Conservation (phyloP, 2,888 invertebrate species). For the Cantharis rustica region DNA sequence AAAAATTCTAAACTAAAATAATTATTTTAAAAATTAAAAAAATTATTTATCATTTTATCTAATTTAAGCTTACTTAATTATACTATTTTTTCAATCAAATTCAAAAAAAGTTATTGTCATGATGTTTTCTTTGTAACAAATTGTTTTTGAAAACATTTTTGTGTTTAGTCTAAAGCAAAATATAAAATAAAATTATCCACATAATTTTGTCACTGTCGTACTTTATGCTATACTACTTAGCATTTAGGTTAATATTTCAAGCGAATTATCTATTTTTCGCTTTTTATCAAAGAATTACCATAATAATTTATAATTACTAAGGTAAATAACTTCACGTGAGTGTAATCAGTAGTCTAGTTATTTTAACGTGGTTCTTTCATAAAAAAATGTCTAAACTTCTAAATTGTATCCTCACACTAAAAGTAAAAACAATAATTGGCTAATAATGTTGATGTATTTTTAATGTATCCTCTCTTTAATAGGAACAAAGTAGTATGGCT, state of each 20-base stretch:
- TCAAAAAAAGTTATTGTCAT: not conserved
- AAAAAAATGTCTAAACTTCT: not conserved
- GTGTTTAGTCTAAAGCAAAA: not conserved
- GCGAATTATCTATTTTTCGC: not conserved
- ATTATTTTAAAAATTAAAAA: not conserved
- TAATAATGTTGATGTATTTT: not conserved
- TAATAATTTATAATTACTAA: not conserved
- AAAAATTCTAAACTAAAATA: not conserved
- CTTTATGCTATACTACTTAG: not conserved
- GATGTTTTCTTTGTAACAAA: not conserved
- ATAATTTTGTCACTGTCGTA: not conserved
- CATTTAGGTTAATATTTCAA: not conserved
- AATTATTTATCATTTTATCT: not conserved
- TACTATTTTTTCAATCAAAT: not conserved
- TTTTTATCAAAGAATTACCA: not conserved
- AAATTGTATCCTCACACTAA: not conserved
- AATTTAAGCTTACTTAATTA: not conserved
- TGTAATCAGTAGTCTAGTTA: not conserved
- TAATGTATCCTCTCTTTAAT: slow-evolving; percentile 1
- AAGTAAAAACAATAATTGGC: not conserved
- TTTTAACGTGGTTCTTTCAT: not conserved
- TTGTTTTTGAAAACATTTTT: not conserved
- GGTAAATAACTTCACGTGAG: not conserved
- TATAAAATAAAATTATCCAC: not conserved
- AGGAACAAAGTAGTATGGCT: slow-evolving; percentile 53